Conservation (phyloP, 1,140 invertebrate species). For the Trichonephila inaurata region DNA sequence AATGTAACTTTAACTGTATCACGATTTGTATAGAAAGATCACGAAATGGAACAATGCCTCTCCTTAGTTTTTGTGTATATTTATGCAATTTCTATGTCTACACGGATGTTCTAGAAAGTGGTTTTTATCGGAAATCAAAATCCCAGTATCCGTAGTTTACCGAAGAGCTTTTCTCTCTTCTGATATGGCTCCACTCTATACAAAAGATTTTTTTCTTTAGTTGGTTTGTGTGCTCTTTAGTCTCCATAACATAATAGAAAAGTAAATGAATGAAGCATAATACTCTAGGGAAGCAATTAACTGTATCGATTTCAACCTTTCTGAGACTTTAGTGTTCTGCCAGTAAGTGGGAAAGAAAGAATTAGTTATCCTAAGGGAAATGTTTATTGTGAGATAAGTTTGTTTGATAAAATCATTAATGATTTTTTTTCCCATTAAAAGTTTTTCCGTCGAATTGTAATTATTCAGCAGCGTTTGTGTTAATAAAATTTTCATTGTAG, state of each 20-base stretch:
- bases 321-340: not conserved
- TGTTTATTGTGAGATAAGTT: constrained; percentile 5
- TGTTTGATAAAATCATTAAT: constrained; percentile 17
- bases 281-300: constrained; percentile 1
- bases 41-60: not conserved
- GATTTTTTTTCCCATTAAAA: not conserved
- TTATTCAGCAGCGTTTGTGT: no score
- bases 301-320: constrained; percentile 15
- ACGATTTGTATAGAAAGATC: not conserved
- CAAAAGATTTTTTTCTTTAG: not conserved
- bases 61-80: not conserved
- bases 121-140: constrained; percentile 17
- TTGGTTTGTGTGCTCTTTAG: not conserved
- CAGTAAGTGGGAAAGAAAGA: not conserved
- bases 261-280: constrained; percentile 18
- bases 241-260: not conserved
- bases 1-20: not conserved
- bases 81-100: not conserved
- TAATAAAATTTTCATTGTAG: no score
- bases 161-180: not conserved
- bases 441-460: no score
- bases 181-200: not conserved
- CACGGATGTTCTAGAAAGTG: not conserved
- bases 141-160: not conserved
- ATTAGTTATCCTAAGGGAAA: not conserved